Evolutionary conservation across 2,888 invertebrate genomes (phyloP).

Genomic region (Tipula lateralis): DNA sequence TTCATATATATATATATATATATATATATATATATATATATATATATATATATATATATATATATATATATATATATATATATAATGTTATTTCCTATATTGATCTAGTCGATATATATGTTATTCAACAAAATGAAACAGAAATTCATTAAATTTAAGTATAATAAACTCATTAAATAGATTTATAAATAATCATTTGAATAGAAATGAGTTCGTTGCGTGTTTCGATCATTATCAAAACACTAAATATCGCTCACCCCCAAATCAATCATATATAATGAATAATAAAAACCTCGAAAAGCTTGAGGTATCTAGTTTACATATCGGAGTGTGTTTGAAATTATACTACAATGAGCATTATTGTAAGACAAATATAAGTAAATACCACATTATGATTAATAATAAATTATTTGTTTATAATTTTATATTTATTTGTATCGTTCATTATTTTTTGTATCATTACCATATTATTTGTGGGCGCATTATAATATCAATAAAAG

Average conservation of each 20-base stretch:
- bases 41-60: too few relatives aligned
- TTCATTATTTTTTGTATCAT: not conserved
- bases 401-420: not conserved
- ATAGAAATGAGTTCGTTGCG: not conserved
- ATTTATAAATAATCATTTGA: not conserved
- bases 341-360: not conserved
- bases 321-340: not conserved
- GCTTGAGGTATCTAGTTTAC: not conserved
- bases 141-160: not conserved
- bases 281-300: not conserved
- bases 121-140: not conserved
- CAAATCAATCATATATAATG: not conserved
- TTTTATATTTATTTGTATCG: too few relatives aligned
- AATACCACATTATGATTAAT: not conserved
- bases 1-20: too few relatives aligned
- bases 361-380: not conserved
- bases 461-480: not conserved
- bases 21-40: too few relatives aligned
- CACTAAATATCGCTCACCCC: not conserved
- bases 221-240: not conserved
- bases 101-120: not conserved
- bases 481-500: not conserved
- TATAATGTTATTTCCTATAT: not conserved
- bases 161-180: not conserved
- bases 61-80: too few relatives aligned